A percentile compares a stretch with the other conserved stretches of the same genome.
phyloP scores from a whole-genome alignment of 2,113 vertebrate species.

The Upupa epops region DNA sequence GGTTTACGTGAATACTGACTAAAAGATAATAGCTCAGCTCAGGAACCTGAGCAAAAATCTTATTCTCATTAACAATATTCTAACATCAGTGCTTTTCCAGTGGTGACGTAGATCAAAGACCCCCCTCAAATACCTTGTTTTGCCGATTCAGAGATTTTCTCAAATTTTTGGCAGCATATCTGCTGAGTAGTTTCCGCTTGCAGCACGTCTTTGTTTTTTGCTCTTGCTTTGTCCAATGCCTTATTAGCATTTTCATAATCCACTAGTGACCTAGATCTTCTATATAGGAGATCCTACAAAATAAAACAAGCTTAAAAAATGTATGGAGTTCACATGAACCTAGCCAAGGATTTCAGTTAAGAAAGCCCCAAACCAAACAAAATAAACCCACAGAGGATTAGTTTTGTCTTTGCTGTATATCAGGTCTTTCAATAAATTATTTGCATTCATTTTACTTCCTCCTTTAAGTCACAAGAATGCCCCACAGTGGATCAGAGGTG shows the following conservation, averaged over 20 bases:
- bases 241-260: constrained; percentile 99
- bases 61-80: not conserved
- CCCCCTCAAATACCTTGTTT: constrained; percentile 88
- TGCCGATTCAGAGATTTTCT: constrained; percentile 97
- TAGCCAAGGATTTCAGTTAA: not conserved
- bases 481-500: not conserved
- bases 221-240: constrained; percentile 95
- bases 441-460: not conserved
- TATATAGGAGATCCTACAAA: constrained; percentile 91
- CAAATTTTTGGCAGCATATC: constrained; percentile 97
- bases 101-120: not conserved
- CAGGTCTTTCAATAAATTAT: not conserved
- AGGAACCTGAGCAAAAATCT: not conserved
- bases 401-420: not conserved
- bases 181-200: constrained; percentile 96
- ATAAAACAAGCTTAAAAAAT: not conserved
- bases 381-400: not conserved
- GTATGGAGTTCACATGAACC: not conserved
- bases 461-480: not conserved
- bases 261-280: constrained; percentile 92
- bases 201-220: constrained; percentile 97
- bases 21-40: not conserved
- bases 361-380: not conserved
- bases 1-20: not conserved
- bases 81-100: not conserved